phyloP scores from a whole-genome alignment of 2,888 invertebrate genomes.

The Apamea anceps region DNA sequence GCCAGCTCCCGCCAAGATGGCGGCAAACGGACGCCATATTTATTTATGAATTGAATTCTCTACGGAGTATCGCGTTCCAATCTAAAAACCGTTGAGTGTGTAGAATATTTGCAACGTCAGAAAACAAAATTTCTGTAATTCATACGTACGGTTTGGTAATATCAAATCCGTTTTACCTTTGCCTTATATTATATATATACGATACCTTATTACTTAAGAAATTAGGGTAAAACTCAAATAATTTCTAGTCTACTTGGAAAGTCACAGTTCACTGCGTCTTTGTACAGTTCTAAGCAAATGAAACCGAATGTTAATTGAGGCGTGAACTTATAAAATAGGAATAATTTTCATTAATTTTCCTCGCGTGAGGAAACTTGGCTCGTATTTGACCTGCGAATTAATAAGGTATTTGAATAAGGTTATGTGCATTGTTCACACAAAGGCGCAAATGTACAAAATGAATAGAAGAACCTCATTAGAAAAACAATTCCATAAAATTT shows the following conservation, averaged over 20 bases:
- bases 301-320: conserved; percentile 30
- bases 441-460: not conserved
- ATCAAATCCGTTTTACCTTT: conserved; percentile 38
- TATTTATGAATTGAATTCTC: conserved; percentile 80
- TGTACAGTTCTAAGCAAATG: conserved; percentile 32
- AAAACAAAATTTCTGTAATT: conserved; percentile 55
- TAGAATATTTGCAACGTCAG: conserved; percentile 62
- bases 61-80: conserved; percentile 73
- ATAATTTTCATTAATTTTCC: conserved; percentile 43
- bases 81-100: conserved; percentile 70
- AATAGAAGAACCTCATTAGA: not conserved
- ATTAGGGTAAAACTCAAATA: conserved; percentile 29
- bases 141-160: conserved; percentile 42
- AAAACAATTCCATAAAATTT: too few relatives aligned
- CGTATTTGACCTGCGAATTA: conserved; percentile 18
- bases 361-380: conserved; percentile 18
- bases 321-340: conserved; percentile 31
- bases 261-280: conserved; percentile 32
- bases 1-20: conserved; percentile 71
- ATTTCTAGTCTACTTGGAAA: conserved; percentile 15
- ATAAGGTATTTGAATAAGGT: too few relatives aligned
- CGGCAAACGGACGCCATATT: conserved; percentile 75
- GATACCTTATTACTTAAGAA: conserved; percentile 30
- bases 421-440: conserved; percentile 11
- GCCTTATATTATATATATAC: conserved; percentile 21